These are phyloP conservation scores for Heliconius congener DNA, from an alignment of 1,140 invertebrate species.

Conservation along the genomic window DNA sequence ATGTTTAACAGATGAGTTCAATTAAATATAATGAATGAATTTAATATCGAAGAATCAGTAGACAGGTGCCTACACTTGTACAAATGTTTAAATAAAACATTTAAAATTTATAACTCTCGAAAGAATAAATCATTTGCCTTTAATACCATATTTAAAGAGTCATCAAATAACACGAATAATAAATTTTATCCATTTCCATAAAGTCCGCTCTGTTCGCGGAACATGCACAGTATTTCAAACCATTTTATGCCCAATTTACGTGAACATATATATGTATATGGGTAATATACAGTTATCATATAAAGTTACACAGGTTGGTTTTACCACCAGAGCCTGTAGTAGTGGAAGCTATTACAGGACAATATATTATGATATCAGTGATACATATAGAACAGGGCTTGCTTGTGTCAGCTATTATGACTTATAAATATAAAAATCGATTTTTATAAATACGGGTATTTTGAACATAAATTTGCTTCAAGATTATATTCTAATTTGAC, in stretches of 20 bases:
- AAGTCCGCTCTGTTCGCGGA: conserved; percentile 25
- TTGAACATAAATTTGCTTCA: too few relatives aligned
- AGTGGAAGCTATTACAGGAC: neutral
- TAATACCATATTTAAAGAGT: neutral
- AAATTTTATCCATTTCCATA: conserved; percentile 28
- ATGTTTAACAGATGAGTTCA: too few relatives aligned
- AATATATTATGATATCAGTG: neutral
- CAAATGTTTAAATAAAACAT: neutral
- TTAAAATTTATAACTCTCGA: neutral
- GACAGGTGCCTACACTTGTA: neutral
- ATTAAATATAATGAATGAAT: too few relatives aligned
- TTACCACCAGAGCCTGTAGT: conserved; percentile 2
- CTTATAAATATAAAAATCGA: too few relatives aligned
- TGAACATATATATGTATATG: neutral
- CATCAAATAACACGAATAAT: conserved; percentile 25
- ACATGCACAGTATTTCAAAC: conserved; percentile 28
- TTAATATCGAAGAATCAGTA: neutral
- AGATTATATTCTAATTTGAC: too few relatives aligned
- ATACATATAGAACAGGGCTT: too few relatives aligned
- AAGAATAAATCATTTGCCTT: neutral
- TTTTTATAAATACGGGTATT: too few relatives aligned
- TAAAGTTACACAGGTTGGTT: conserved; percentile 28
- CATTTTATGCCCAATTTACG: too few relatives aligned
- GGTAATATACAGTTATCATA: conserved; percentile 28
- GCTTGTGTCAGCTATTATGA: too few relatives aligned